Evolutionary conservation across 2,113 vertebrate genomes (phyloP).

Genomic region (Prionailurus viverrinus): DNA sequence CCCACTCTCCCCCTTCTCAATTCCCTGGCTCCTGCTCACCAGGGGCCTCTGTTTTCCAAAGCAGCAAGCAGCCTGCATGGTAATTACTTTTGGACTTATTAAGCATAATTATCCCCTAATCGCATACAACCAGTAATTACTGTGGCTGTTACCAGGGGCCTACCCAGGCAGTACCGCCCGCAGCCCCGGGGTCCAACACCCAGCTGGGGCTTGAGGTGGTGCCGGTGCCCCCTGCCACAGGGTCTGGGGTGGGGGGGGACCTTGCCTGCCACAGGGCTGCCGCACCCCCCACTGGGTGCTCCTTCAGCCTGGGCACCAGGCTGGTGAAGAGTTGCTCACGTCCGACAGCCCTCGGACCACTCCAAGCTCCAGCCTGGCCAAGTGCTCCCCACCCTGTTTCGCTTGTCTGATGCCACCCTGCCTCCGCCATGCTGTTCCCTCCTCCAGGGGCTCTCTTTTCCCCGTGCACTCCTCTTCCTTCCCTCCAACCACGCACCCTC

Average conservation of each 20-base stretch:
- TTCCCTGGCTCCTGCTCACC: constrained; percentile 53
- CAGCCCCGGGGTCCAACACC: constrained; percentile 47
- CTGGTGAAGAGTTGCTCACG: not conserved
- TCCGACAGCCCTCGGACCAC: not conserved
- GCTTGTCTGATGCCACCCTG: not conserved
- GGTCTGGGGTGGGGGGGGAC: not conserved
- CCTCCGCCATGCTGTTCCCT: not conserved
- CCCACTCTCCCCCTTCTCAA: constrained; percentile 2
- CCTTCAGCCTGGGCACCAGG: not conserved
- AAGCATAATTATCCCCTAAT: constrained; percentile 84
- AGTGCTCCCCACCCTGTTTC: accelerated
- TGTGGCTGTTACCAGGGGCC: constrained; percentile 72
- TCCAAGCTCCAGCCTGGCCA: not conserved
- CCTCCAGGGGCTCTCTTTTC: not conserved
- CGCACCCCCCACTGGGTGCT: not conserved
- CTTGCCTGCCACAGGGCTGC: not conserved
- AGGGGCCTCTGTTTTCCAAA: constrained; percentile 81
- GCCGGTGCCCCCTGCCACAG: not conserved
- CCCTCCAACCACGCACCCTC: not conserved
- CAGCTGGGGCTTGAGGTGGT: constrained; percentile 38
- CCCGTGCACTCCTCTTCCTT: not conserved
- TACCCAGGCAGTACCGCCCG: constrained; percentile 44
- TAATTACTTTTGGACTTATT: constrained; percentile 86
- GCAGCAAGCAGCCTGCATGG: constrained; percentile 79
- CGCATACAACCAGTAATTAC: constrained; percentile 81